Evolutionary conservation across 2,888 invertebrate genomes (phyloP).

Genomic region (Sminthurides aquaticus): DNA sequence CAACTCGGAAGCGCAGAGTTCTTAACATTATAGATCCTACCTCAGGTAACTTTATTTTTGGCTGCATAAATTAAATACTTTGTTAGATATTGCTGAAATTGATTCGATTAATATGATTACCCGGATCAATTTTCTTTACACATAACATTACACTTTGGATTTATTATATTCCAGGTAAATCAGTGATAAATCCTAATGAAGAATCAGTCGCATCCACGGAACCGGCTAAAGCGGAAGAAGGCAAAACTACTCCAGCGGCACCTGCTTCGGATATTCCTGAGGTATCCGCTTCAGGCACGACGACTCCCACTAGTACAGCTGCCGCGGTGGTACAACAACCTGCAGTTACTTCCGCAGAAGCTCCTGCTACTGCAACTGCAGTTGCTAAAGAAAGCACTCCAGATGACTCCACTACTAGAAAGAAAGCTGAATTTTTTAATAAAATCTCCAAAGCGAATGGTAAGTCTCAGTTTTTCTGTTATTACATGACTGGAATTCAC

Average conservation of each 20-base stretch:
- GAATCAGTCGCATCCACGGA: neutral
- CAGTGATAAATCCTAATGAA: slow-evolving; percentile 6
- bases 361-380: neutral
- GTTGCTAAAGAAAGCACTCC: neutral
- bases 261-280: neutral
- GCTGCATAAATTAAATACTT: neutral
- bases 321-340: slow-evolving; percentile 1
- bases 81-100: neutral
- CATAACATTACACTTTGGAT: slow-evolving; percentile 11
- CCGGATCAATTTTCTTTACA: too few relatives aligned
- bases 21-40: slow-evolving; percentile 52
- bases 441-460: slow-evolving; percentile 42
- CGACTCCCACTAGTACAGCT: neutral
- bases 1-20: slow-evolving; percentile 45
- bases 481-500: too few relatives aligned
- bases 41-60: slow-evolving; percentile 49
- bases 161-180: slow-evolving; percentile 18
- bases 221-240: neutral
- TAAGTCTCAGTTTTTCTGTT: too few relatives aligned
- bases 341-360: neutral
- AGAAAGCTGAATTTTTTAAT: slow-evolving; percentile 40
- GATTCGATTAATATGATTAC: too few relatives aligned
- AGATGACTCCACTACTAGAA: slow-evolving; percentile 19
- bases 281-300: too few relatives aligned
- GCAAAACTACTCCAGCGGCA: neutral